Conservation (phyloP, 2,888 invertebrate genomes). For the Darwinula stevensoni region DNA sequence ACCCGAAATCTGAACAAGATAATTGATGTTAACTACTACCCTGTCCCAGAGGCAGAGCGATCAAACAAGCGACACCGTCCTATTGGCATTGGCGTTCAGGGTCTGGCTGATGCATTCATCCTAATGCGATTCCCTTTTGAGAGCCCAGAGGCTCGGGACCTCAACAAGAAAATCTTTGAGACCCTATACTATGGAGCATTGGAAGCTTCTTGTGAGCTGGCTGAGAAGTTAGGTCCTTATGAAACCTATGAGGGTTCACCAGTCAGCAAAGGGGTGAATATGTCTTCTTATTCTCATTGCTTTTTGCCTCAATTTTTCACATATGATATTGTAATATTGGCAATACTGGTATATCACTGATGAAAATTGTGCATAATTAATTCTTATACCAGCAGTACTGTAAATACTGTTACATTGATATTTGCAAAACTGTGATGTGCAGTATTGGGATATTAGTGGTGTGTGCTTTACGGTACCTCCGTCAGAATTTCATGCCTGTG, state of each 20-base stretch:
- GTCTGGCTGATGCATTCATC: conserved; percentile 85
- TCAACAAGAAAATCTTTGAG: conserved; percentile 91
- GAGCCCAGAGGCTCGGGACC: conserved; percentile 43
- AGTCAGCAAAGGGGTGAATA: conserved; percentile 50
- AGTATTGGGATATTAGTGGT: too few relatives aligned
- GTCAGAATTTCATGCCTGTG: too few relatives aligned
- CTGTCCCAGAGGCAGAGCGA: conserved; percentile 39
- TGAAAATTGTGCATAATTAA: too few relatives aligned
- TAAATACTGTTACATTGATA: too few relatives aligned
- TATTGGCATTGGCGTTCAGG: conserved; percentile 75
- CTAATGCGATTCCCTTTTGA: conserved; percentile 78
- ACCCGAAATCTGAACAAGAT: conserved; percentile 83
- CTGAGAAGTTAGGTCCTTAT: conserved; percentile 52
- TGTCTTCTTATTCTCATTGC: too few relatives aligned
- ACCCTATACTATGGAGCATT: conserved; percentile 90
- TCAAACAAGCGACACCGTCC: conserved; percentile 51
- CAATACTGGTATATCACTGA: too few relatives aligned
- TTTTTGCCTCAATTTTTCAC: not conserved
- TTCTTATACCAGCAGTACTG: too few relatives aligned
- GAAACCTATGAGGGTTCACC: conserved; percentile 74
- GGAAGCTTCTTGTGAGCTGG: conserved; percentile 81
- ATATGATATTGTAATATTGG: too few relatives aligned
- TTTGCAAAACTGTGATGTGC: too few relatives aligned
- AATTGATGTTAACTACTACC: conserved; percentile 87
- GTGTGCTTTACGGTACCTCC: too few relatives aligned